phyloP scores from a whole-genome alignment of 2,797 vertebrate species.

The Paratrypauchen microcephalus region DNA sequence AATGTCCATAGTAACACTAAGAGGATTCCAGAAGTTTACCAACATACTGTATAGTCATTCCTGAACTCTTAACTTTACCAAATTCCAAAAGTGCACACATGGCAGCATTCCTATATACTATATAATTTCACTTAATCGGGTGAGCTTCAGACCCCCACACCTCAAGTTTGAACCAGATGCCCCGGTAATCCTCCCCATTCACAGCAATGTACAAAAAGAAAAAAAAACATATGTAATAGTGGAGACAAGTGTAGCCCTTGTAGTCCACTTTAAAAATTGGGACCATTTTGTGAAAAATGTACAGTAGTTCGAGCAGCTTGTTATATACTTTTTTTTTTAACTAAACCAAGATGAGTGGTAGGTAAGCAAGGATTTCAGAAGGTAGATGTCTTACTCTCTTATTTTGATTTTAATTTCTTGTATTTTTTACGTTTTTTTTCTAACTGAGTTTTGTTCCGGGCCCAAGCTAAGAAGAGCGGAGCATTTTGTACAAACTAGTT shows the following conservation, averaged over 20 bases:
- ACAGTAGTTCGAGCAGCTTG: constrained; percentile 82
- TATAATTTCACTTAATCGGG: constrained; percentile 70
- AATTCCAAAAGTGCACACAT: constrained; percentile 65
- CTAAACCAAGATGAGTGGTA: constrained; percentile 81
- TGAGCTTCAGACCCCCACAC: constrained; percentile 59
- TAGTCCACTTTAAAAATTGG: constrained; percentile 74
- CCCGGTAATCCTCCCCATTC: constrained; percentile 55
- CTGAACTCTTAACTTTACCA: constrained; percentile 48
- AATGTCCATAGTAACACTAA: constrained; percentile 18
- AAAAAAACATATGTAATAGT: constrained; percentile 46
- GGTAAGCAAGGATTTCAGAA: constrained; percentile 77
- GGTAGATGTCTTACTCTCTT: constrained; percentile 73
- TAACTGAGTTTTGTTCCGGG: constrained; percentile 37
- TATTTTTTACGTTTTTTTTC: constrained; percentile 65
- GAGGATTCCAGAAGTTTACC: constrained; percentile 55
- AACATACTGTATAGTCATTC: constrained; percentile 57
- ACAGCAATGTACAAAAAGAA: constrained; percentile 65
- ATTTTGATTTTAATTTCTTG: constrained; percentile 59
- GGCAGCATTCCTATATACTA: constrained; percentile 69
- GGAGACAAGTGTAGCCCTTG: constrained; percentile 69
- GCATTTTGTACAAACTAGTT: constrained; percentile 67
- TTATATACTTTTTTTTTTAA: constrained; percentile 87
- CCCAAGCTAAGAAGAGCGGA: constrained; percentile 51
- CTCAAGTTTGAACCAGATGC: constrained; percentile 43
- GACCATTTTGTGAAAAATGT: constrained; percentile 68